These are phyloP conservation scores for Brachionus plicatilis DNA, from an alignment of 1,140 invertebrate species.

Conservation along the genomic window DNA sequence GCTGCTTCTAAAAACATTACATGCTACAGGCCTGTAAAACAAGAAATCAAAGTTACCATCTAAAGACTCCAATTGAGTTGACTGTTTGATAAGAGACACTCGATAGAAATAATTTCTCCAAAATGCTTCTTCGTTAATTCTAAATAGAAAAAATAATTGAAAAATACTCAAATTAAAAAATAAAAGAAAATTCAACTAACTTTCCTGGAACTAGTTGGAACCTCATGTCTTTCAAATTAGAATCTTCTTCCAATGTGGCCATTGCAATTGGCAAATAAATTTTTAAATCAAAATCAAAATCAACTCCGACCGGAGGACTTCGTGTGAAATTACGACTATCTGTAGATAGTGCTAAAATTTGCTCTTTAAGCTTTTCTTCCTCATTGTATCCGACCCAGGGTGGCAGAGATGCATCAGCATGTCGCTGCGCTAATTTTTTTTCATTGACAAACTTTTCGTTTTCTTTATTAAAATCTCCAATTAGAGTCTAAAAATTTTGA, in stretches of 20 bases:
- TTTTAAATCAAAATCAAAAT: conserved; percentile 91
- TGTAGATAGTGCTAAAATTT: conserved; percentile 83
- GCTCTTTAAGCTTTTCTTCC: conserved; percentile 76
- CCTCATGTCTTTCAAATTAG: conserved; percentile 91
- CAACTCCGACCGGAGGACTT: conserved; percentile 85
- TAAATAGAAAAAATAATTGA: conserved; percentile 51
- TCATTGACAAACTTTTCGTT: conserved; percentile 87
- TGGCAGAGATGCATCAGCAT: conserved; percentile 69
- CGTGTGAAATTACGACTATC: conserved; percentile 94
- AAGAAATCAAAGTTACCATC: not conserved
- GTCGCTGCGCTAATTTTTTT: conserved; percentile 66
- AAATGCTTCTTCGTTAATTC: conserved; percentile 94
- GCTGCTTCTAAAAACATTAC: not conserved
- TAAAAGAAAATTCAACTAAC: conserved; percentile 46
- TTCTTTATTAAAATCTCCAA: conserved; percentile 90
- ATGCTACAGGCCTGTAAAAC: not conserved
- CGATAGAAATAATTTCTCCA: conserved; percentile 99
- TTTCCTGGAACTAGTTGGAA: conserved; percentile 97
- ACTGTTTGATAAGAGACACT: conserved; percentile 92
- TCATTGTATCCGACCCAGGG: conserved; percentile 89
- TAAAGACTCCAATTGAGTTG: conserved; percentile 67
- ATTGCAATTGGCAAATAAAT: conserved; percentile 77
- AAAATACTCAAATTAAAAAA: not conserved
- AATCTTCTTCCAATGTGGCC: conserved; percentile 86
- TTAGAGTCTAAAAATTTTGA: conserved; percentile 69